Evolutionary conservation across 2,113 vertebrate genomes (phyloP).

Genomic region (Porphyrio hochstetteri): DNA sequence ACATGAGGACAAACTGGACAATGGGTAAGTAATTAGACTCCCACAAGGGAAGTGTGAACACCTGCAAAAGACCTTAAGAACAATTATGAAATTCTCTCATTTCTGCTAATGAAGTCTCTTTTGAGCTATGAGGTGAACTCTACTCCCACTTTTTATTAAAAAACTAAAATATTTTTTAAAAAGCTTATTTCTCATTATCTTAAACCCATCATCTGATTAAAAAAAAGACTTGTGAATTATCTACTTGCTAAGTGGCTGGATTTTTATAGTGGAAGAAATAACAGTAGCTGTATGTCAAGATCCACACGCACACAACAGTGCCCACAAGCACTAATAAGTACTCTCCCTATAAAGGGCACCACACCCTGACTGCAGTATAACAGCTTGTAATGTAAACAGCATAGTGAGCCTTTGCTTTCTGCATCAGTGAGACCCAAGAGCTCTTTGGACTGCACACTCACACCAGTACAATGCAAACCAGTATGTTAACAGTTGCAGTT

Average conservation of each 20-base stretch:
- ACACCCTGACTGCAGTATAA: no score
- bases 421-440: neutral
- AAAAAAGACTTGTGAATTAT: neutral
- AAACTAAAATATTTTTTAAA: neutral
- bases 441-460: neutral
- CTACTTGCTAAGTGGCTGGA: neutral
- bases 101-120: neutral
- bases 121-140: neutral
- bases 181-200: neutral
- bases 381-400: accelerated
- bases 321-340: accelerated
- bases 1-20: accelerated
- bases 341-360: neutral
- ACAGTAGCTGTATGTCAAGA: neutral
- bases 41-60: neutral
- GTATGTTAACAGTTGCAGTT: neutral
- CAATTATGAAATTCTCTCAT: accelerated
- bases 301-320: neutral
- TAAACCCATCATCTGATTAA: neutral
- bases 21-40: accelerated
- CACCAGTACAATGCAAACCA: neutral
- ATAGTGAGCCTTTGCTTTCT: neutral
- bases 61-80: neutral
- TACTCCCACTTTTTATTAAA: neutral
- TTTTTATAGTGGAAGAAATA: neutral